Base-by-base conservation (phyloP, 2,797 vertebrate genomes). In the Toxotes lorentzi region DNA sequence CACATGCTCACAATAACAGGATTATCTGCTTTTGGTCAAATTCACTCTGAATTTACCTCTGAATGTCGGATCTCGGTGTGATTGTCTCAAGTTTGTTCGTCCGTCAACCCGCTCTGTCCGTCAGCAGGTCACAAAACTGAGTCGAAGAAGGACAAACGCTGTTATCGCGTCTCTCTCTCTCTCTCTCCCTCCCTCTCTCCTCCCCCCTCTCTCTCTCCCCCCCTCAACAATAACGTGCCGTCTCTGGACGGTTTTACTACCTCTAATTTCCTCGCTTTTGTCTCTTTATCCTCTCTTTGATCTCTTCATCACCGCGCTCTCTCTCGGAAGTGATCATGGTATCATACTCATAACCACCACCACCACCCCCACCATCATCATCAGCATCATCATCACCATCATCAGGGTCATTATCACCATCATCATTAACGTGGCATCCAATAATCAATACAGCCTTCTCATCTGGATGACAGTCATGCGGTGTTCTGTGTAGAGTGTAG, bases 111-210 rank as follows among this genome's bases (percentile, higher is more conserved):
- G 76, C 48, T 77, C 85, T 73, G 89, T 79, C 87, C 79, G 92
- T 88, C 89, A 89, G 85, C 90, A 80, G 82, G 80, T 89, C 87
- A 88, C 88, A 86, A 67, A 84, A 87, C 93, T 84, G 94, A 93
- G 89, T 89, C 89, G 86, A 88, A 91, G 91, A 91, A 91, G 93
- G 89, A 88, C 86, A 83, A 88, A 90, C 89, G 87, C 90, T 85
- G 92, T 81, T 85, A 83, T 86, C 80, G 61, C 65, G 40, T 30
- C 61, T 34, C 84, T 83, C 78, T 70, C 85, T 70, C 73, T 70
- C 83, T 73, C 84, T 58, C 67, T 56, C 63, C 43, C 60, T 47
- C 70, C 65, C 65, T 45, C 71, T 35, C 79, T 66, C 61, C 6
- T 34, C 24, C 32, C 47, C 64, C 16, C 51, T 47, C 57, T 34